phyloP scores from a whole-genome alignment of 2,113 vertebrate species.

The Raphicerus campestris region DNA sequence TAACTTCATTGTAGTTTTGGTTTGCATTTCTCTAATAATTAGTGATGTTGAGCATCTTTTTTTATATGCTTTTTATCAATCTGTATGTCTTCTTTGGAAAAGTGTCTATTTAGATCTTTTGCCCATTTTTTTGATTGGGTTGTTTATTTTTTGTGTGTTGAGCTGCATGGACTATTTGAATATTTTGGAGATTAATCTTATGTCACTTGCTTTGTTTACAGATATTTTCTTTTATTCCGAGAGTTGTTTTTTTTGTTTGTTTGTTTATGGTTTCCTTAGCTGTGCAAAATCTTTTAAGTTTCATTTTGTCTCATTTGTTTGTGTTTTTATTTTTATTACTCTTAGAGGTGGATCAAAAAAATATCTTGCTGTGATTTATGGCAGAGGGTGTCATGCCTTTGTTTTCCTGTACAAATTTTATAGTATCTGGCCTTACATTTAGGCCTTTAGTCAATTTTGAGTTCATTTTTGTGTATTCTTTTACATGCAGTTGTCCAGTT shows the following conservation, averaged over 20 bases:
- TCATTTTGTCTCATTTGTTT: background rate
- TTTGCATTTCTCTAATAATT: background rate
- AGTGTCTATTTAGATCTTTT: background rate
- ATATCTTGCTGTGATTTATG: background rate
- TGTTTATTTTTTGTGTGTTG: background rate
- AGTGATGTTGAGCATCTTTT: background rate
- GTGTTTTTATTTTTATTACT: background rate
- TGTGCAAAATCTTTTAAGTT: background rate
- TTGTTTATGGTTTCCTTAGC: background rate
- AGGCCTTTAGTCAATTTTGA: background rate
- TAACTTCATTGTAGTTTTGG: background rate
- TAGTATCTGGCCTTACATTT: background rate
- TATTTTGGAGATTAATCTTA: background rate
- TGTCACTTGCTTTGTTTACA: background rate
- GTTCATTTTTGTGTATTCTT: background rate
- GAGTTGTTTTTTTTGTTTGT: background rate
- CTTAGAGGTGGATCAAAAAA: background rate
- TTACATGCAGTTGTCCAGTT: background rate
- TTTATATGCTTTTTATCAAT: background rate
- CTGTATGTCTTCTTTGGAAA: background rate
- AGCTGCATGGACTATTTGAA: background rate
- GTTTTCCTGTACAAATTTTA: background rate
- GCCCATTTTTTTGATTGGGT: background rate
- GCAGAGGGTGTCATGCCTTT: background rate
- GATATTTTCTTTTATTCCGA: background rate